These are phyloP conservation scores for Scaptomyza caliginosa DNA, from an alignment of 2,888 invertebrate genomes.

Conservation along the genomic window DNA sequence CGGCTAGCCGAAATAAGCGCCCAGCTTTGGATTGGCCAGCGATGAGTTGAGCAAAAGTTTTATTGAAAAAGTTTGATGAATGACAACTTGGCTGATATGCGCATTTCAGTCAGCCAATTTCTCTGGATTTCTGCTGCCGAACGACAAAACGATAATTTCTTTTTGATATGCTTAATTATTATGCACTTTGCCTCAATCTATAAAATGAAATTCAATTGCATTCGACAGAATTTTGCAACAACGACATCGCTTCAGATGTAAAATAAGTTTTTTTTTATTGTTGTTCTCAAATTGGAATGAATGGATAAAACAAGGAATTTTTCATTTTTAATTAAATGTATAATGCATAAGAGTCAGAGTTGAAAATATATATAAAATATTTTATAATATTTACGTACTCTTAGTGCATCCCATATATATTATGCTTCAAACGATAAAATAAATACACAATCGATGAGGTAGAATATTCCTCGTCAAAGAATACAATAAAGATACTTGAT, in stretches of 20 bases:
- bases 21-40: slow-evolving; percentile 43
- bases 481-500: no score
- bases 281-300: no score
- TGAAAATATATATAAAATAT: no score
- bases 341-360: no score
- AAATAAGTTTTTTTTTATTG: neutral
- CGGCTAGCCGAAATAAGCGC: slow-evolving; percentile 31
- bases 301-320: no score
- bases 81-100: slow-evolving; percentile 59
- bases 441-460: no score
- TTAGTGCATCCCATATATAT: no score
- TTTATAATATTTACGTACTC: no score
- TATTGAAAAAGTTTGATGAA: slow-evolving; percentile 78
- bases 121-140: neutral
- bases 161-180: slow-evolving; percentile 20
- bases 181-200: slow-evolving; percentile 17
- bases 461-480: no score
- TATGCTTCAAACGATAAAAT: no score
- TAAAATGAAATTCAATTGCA: neutral
- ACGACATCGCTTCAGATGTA: no score
- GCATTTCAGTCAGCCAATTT: neutral
- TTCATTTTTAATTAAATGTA: no score
- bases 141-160: neutral
- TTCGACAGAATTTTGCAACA: neutral
- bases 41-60: slow-evolving; percentile 63